A percentile compares a stretch with the other conserved stretches of the same genome.
These are phyloP conservation scores for Venusia cambrica DNA, from an alignment of 2,888 invertebrate species.

Conservation along the genomic window DNA sequence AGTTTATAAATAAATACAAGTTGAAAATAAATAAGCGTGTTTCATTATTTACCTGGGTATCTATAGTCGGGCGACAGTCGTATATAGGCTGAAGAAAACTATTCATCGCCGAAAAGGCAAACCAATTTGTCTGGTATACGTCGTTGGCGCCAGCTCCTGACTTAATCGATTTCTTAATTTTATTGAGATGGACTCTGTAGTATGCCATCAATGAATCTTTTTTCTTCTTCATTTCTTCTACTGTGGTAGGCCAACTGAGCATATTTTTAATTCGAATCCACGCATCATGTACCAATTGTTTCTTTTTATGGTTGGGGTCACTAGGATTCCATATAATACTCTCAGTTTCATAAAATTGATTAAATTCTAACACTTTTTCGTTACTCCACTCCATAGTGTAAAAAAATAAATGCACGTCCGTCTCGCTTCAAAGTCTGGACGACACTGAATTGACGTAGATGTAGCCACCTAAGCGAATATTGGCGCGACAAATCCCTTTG, in stretches of 20 bases:
- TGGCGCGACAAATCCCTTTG: too few relatives aligned
- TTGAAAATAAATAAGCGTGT: too few relatives aligned
- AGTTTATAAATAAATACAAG: too few relatives aligned
- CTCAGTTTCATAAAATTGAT: conserved; percentile 5
- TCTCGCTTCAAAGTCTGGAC: too few relatives aligned
- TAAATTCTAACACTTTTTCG: conserved; percentile 9
- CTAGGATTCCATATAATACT: conserved; percentile 6
- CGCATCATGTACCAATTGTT: conserved; percentile 1
- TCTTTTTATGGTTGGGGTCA: conserved; percentile 5
- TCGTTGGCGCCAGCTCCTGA: not conserved
- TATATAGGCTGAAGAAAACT: conserved; percentile 2
- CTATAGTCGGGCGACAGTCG: too few relatives aligned
- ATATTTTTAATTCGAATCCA: too few relatives aligned
- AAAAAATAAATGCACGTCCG: too few relatives aligned
- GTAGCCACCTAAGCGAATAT: too few relatives aligned
- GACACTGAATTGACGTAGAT: too few relatives aligned
- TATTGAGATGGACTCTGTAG: conserved; percentile 4
- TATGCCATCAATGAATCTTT: conserved; percentile 5
- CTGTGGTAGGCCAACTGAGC: not conserved
- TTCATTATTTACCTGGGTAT: too few relatives aligned
- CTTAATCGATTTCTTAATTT: not conserved
- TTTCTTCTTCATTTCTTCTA: conserved; percentile 4
- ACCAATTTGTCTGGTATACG: conserved; percentile 3
- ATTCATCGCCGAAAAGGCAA: conserved; percentile 3
- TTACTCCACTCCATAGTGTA: conserved; percentile 9